Evolutionary conservation across 2,888 invertebrate genomes (phyloP), one percentile per base, ranked within the genome.

Genomic region (Leptura quadrifasciata): DNA sequence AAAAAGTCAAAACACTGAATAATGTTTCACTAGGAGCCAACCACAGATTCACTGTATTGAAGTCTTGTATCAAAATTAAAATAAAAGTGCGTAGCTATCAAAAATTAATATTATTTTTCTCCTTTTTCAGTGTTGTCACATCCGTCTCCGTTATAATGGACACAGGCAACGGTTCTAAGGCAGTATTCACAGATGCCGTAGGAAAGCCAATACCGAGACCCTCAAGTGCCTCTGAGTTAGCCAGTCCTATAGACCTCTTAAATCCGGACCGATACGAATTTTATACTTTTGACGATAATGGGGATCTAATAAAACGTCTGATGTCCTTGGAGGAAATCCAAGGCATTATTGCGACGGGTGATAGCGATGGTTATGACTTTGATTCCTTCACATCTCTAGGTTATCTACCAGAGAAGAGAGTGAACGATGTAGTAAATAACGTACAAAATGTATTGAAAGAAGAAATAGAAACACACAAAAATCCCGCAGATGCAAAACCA

Each of bases 281-380:
- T 88, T 96, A 95, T 87, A 96, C 96, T 0, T 95, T 96, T 84
- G 95, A 96, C 85, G 95, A 95, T 84, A 93, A 94, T 73, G 96
- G 96, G 15, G 95, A 96, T 85, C 91, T 96, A 21, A 93, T 96
- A 0, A 95, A 95, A 85, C 91, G 95, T 76, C 91, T 96, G 39
- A 96, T 96, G 96, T 95, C 96, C 8, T 89, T 95, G 83, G 92
- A 95, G 84, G 95, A 96, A 89, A 96, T 96, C 79, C 95, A 95
- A 86, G 94, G 95, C 57, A 94, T 96, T 76, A 95, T 96, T 39
- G 96, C 96, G 0, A 94, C 96, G 0, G 95, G 95, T 0, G 95
- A 95, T 86, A 93, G 93, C 75, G 93, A 94, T 61, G 93, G 84
- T 90, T 91, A 83, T 89, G 91, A 80, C 88, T 91, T 86, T 87